A percentile compares a stretch with the other conserved stretches of the same genome.
These are phyloP conservation scores for Pelodiscus sinensis DNA, from an alignment of 2,113 vertebrate species.

Conservation along the genomic window DNA sequence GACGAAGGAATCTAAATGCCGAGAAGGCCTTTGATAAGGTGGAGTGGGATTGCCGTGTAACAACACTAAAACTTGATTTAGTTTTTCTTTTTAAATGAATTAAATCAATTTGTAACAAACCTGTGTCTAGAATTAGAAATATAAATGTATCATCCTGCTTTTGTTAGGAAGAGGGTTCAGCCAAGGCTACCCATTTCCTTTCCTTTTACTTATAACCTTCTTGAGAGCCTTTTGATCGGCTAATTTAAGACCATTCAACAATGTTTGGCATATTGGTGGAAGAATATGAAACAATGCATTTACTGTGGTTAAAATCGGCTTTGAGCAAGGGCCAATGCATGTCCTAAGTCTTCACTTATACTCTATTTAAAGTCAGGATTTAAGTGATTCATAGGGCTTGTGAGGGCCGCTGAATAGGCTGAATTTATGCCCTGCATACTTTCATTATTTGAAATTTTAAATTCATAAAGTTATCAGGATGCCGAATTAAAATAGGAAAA, in stretches of 20 bases:
- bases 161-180: not conserved
- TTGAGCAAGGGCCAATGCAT: fast-evolving
- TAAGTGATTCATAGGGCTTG: not conserved
- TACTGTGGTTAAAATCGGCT: conserved; percentile 16
- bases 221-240: not conserved
- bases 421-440: not conserved
- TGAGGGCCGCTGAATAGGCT: not conserved
- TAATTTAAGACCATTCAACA: not conserved
- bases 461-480: conserved; percentile 26
- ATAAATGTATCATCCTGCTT: not conserved
- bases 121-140: not conserved
- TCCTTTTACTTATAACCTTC: not conserved
- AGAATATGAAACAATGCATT: not conserved
- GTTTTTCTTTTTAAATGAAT: not conserved
- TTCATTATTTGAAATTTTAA: not conserved
- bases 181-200: not conserved
- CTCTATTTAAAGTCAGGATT: not conserved
- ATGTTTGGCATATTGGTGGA: not conserved
- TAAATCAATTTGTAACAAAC: not conserved
- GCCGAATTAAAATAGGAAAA: not conserved
- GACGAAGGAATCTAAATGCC: not conserved
- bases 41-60: conserved; percentile 5
- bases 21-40: not conserved
- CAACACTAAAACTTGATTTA: not conserved
- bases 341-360: conserved; percentile 10